phyloP scores from a whole-genome alignment of 2,888 invertebrate species.

The Cinara cedri region DNA sequence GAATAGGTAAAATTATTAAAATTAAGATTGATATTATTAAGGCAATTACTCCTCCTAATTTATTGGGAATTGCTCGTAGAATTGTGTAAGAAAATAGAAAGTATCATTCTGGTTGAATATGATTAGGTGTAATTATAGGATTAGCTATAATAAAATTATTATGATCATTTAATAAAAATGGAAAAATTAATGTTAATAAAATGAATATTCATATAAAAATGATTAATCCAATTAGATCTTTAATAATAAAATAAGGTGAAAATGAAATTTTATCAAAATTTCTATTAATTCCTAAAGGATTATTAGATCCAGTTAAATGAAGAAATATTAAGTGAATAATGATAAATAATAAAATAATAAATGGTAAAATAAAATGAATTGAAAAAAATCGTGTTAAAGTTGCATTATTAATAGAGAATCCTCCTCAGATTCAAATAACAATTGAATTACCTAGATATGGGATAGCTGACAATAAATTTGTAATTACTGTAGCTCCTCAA shows the following conservation, averaged over 20 bases:
- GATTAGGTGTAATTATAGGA: slow-evolving; percentile 72
- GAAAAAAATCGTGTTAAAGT: slow-evolving; percentile 74
- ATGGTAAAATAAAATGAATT: slow-evolving; percentile 24
- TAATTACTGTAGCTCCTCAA: slow-evolving; percentile 82
- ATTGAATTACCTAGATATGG: slow-evolving; percentile 71
- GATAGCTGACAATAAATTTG: slow-evolving; percentile 74
- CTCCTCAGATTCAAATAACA: slow-evolving; percentile 60
- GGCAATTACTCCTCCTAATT: slow-evolving; percentile 77
- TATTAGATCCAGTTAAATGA: slow-evolving; percentile 65
- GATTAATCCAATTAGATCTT: slow-evolving; percentile 71
- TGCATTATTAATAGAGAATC: no score
- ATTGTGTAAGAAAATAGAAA: slow-evolving; percentile 65
- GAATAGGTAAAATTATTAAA: slow-evolving; percentile 9
- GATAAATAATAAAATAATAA: slow-evolving; percentile 22
- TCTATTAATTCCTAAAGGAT: slow-evolving; percentile 71
- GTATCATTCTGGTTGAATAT: slow-evolving; percentile 86
- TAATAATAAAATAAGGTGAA: slow-evolving; percentile 71
- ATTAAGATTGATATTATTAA: slow-evolving; percentile 61
- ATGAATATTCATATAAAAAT: slow-evolving; percentile 67
- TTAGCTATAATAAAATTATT: slow-evolving; percentile 79
- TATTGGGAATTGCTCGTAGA: slow-evolving; percentile 79
- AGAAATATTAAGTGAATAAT: slow-evolving; percentile 12
- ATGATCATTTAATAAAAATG: slow-evolving; percentile 72
- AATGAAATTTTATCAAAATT: slow-evolving; percentile 75
- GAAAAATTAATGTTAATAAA: slow-evolving; percentile 66